These are phyloP conservation scores for Proteles cristata DNA, from an alignment of 2,113 vertebrate species.

Conservation along the genomic window DNA sequence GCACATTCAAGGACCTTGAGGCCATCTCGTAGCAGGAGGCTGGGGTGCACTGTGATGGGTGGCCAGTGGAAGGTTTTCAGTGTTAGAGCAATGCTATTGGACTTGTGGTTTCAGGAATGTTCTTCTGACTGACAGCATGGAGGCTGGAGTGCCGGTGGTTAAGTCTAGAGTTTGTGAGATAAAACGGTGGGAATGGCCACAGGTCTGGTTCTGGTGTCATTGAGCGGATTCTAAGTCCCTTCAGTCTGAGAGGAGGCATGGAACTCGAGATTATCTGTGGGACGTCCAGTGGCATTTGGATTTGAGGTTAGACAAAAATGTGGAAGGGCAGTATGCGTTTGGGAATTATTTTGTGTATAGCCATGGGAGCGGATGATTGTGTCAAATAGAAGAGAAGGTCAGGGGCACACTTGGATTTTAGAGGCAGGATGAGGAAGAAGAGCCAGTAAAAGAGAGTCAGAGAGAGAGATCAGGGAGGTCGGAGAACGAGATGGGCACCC, in stretches of 20 bases:
- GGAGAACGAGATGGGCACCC: neutral
- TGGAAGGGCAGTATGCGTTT: neutral
- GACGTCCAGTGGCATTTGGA: neutral
- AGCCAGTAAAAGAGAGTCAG: neutral
- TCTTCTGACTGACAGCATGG: neutral
- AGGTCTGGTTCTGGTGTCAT: neutral
- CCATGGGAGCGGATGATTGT: accelerated
- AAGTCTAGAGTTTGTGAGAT: neutral
- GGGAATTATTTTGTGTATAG: neutral
- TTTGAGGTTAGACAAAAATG: neutral
- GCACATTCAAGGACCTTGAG: no score
- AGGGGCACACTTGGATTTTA: neutral
- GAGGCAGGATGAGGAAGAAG: neutral
- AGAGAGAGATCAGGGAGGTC: neutral
- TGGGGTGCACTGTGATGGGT: neutral
- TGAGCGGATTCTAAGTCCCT: neutral
- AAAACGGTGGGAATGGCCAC: neutral
- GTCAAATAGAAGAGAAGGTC: neutral
- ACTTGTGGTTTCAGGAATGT: neutral
- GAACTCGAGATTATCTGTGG: neutral
- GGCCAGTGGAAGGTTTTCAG: no score
- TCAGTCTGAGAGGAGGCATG: neutral
- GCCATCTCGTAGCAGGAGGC: no score
- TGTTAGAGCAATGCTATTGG: accelerated
- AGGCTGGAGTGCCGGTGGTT: neutral